Conservation (phyloP, 2,113 vertebrate genomes). For the Saguinus midas region DNA sequence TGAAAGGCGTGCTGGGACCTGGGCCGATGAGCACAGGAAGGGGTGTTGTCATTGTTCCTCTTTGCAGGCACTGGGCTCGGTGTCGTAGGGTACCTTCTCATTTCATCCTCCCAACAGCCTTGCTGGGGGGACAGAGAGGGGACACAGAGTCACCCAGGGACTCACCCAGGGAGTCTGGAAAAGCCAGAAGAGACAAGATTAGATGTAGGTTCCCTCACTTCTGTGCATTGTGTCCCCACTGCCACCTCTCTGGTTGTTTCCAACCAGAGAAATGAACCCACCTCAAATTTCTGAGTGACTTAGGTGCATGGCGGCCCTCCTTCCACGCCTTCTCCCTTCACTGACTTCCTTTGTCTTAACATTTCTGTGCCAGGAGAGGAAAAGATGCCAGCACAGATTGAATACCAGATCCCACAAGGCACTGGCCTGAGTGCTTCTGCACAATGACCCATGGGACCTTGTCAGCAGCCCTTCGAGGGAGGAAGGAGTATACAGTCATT, state of each 20-base stretch:
- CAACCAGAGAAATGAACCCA: background rate
- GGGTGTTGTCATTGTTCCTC: fast-evolving
- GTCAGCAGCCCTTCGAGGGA: fast-evolving
- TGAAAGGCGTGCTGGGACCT: fast-evolving
- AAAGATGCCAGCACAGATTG: too few species aligned
- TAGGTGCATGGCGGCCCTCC: fast-evolving
- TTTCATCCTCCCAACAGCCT: background rate
- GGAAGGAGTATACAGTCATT: too few species aligned
- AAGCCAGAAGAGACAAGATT: background rate
- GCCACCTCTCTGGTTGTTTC: fast-evolving
- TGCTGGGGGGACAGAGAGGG: background rate
- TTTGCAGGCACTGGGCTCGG: background rate
- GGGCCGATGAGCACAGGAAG: background rate
- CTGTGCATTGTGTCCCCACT: background rate
- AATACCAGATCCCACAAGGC: background rate
- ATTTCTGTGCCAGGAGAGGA: background rate
- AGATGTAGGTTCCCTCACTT: background rate
- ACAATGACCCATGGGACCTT: background rate
- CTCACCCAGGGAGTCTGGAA: background rate
- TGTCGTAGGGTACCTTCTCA: fast-evolving
- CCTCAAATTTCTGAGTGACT: background rate
- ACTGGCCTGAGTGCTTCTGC: background rate
- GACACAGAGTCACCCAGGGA: background rate
- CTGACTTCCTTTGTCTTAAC: background rate
- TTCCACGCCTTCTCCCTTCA: fast-evolving